These are phyloP conservation scores for Lampris incognitus DNA, from an alignment of 2,113 vertebrate species.

Conservation along the genomic window DNA sequence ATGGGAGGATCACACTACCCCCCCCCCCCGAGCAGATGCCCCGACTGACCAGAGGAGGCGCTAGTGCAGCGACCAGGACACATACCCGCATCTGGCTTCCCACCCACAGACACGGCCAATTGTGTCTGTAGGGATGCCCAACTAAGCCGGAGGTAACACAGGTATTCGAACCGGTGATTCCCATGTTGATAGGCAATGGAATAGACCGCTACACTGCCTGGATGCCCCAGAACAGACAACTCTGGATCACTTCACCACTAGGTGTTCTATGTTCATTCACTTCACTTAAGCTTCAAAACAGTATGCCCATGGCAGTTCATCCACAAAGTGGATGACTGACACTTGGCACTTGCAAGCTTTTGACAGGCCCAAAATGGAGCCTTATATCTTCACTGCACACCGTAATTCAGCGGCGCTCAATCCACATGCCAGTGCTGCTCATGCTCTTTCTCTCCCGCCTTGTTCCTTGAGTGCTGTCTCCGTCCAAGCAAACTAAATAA, in stretches of 20 bases:
- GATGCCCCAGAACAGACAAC: background rate
- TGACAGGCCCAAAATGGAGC: conserved; percentile 47
- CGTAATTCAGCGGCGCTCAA: conserved; percentile 45
- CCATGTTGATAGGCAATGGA: too few species aligned
- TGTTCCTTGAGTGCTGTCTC: conserved; percentile 39
- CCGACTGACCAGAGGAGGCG: too few species aligned
- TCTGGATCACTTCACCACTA: background rate
- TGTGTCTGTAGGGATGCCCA: too few species aligned
- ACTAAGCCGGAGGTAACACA: too few species aligned
- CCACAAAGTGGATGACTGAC: conserved; percentile 44
- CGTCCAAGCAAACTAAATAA: conserved; percentile 69
- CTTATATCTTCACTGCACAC: conserved; percentile 40
- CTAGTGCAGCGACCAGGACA: too few species aligned
- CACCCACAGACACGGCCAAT: too few species aligned
- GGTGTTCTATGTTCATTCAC: background rate
- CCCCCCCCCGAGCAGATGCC: too few species aligned
- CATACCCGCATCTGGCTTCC: too few species aligned
- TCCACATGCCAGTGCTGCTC: conserved; percentile 47
- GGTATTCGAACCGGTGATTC: too few species aligned
- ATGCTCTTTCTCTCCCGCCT: conserved; percentile 37
- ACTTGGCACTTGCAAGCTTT: conserved; percentile 25
- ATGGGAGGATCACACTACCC: too few species aligned
- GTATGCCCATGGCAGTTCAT: conserved; percentile 23
- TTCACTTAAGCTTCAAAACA: conserved; percentile 28
- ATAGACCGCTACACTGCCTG: too few species aligned